phyloP scores from a whole-genome alignment of 2,113 vertebrate genomes.

The Alaudala cheleensis region DNA sequence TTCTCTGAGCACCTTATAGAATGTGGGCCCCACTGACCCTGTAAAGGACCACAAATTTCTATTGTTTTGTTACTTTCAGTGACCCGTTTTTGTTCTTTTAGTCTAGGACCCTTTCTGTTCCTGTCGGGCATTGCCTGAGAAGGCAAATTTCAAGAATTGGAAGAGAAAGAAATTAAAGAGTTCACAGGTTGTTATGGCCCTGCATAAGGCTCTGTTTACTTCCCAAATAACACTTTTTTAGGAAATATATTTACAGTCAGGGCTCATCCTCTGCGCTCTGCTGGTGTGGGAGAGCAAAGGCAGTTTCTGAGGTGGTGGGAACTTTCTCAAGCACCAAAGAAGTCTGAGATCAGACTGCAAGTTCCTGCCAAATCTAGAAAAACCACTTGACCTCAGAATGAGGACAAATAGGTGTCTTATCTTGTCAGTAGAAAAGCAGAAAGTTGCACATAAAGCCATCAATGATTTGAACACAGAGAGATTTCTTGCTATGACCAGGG shows the following conservation, averaged over 20 bases:
- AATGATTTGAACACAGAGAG: background rate
- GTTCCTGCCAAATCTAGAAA: background rate
- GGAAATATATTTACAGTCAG: background rate
- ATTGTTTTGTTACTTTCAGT: background rate
- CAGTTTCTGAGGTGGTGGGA: background rate
- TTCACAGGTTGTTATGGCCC: background rate
- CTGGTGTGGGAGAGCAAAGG: background rate
- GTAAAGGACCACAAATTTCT: background rate
- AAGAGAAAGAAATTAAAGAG: background rate
- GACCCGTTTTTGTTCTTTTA: background rate
- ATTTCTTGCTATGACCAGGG: background rate
- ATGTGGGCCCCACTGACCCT: fast-evolving
- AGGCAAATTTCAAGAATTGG: background rate
- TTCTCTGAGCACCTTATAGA: background rate
- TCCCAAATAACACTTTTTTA: background rate
- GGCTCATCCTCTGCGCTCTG: background rate
- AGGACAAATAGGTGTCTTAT: background rate
- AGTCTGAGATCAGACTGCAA: background rate
- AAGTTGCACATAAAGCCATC: background rate
- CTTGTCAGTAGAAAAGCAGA: background rate
- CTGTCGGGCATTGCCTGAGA: background rate
- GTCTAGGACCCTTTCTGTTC: background rate
- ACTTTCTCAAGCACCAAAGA: fast-evolving
- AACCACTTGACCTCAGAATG: background rate
- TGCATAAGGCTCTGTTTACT: background rate